phyloP scores from a whole-genome alignment of 2,113 vertebrate genomes.

The Naja naja region DNA sequence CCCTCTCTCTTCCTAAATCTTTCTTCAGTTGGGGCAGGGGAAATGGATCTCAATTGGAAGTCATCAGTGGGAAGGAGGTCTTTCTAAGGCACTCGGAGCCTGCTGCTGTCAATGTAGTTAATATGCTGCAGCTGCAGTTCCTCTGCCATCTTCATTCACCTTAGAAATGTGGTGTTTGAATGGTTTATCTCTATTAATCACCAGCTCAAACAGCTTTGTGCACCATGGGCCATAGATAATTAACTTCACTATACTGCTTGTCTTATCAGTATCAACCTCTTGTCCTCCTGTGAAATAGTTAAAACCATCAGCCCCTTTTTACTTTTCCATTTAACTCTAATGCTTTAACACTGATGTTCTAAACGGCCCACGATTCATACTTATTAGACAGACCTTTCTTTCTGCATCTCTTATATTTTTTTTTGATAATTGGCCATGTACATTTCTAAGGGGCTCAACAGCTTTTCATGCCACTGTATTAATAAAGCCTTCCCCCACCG shows the following conservation, averaged over 20 bases:
- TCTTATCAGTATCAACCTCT: constrained; percentile 80
- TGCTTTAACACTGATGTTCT: constrained; percentile 77
- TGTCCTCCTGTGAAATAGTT: constrained; percentile 80
- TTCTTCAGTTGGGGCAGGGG: not conserved
- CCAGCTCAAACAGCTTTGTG: constrained; percentile 70
- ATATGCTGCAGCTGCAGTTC: constrained; percentile 50
- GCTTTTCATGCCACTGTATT: constrained; percentile 65
- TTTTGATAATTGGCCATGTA: constrained; percentile 70
- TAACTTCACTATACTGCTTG: constrained; percentile 70
- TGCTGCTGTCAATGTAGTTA: constrained; percentile 33
- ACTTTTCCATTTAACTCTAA: constrained; percentile 74
- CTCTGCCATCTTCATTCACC: constrained; percentile 68
- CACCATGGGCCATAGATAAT: constrained; percentile 68
- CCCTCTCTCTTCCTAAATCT: not conserved
- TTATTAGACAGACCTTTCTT: constrained; percentile 69
- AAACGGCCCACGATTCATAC: constrained; percentile 70
- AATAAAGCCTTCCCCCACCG: constrained; percentile 60
- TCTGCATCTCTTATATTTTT: constrained; percentile 64
- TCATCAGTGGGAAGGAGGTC: constrained; percentile 6
- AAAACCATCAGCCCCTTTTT: constrained; percentile 77
- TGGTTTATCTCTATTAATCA: constrained; percentile 73
- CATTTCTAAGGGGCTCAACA: constrained; percentile 69
- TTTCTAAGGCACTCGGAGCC: not conserved
- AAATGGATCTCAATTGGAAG: not conserved
- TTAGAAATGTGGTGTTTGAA: constrained; percentile 71